A percentile compares a stretch with the other conserved stretches of the same genome.
Evolutionary conservation across 2,113 vertebrate species (phyloP).

Genomic region (Empidonax traillii): DNA sequence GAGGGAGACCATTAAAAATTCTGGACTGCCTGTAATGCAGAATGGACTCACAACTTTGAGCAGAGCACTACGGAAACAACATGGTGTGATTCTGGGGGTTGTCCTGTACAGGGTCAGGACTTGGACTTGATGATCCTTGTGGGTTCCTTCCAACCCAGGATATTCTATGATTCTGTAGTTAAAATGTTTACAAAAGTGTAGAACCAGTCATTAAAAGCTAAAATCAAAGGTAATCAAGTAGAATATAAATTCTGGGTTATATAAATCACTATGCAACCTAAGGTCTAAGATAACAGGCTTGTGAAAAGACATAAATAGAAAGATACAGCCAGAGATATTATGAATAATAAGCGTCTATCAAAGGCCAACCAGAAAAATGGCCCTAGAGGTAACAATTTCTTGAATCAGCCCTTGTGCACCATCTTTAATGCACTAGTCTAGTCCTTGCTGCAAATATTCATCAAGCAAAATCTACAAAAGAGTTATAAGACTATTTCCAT

Average conservation of each 20-base stretch:
- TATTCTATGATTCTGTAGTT: neutral
- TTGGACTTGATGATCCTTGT: neutral
- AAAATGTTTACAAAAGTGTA: neutral
- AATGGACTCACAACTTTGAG: neutral
- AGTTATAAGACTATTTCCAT: neutral
- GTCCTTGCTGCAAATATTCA: neutral
- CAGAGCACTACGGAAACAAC: neutral
- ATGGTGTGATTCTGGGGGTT: neutral
- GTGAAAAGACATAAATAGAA: neutral
- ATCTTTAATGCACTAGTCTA: neutral
- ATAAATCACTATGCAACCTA: neutral
- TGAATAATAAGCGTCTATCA: neutral
- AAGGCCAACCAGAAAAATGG: neutral
- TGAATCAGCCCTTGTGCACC: neutral
- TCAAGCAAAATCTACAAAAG: neutral
- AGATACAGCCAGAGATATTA: neutral
- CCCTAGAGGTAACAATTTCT: neutral
- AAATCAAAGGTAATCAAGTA: neutral
- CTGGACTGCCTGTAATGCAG: neutral
- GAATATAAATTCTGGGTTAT: neutral
- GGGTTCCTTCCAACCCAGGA: neutral
- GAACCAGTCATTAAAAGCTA: neutral
- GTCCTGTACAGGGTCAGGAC: neutral
- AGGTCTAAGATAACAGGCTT: neutral
- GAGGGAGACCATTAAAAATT: neutral